Evolutionary conservation across 2,113 vertebrate genomes (phyloP).

Genomic region (Stomatorhinus ivindoensis): DNA sequence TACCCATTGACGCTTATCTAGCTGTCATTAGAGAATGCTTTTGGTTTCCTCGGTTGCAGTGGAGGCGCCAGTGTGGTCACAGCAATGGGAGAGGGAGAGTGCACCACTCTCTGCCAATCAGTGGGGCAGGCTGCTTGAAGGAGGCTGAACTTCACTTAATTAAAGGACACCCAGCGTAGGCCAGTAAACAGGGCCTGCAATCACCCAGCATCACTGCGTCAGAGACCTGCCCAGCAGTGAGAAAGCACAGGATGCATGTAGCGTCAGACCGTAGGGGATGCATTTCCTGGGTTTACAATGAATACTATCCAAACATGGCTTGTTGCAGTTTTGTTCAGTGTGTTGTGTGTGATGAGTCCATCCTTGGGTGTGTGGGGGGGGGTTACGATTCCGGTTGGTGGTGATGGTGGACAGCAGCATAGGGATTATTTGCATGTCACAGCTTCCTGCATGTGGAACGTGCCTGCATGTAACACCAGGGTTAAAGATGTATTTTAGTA

Average conservation of each 20-base stretch:
- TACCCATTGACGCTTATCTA: background rate
- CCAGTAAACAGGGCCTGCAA: background rate
- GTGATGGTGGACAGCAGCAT: conserved; percentile 3
- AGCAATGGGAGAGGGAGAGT: background rate
- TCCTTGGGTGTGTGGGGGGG: conserved; percentile 1
- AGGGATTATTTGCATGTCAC: conserved; percentile 60
- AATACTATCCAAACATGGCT: conserved; percentile 40
- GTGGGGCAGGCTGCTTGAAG: background rate
- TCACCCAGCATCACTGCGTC: background rate
- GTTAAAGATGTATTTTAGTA: conserved; percentile 65
- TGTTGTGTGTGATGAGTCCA: background rate
- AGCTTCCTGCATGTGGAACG: conserved; percentile 67
- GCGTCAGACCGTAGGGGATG: background rate
- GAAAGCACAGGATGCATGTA: background rate
- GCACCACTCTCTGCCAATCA: background rate
- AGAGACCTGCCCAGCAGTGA: background rate
- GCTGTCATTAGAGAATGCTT: background rate
- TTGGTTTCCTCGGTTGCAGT: background rate
- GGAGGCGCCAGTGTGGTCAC: background rate
- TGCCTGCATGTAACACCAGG: conserved; percentile 49
- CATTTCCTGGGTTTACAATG: conserved; percentile 27
- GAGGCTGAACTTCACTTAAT: background rate
- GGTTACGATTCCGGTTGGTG: background rate
- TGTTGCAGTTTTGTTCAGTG: conserved; percentile 41
- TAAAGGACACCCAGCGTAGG: background rate